These are phyloP conservation scores for Cettia cetti DNA, from an alignment of 2,113 vertebrate species.

Conservation along the genomic window DNA sequence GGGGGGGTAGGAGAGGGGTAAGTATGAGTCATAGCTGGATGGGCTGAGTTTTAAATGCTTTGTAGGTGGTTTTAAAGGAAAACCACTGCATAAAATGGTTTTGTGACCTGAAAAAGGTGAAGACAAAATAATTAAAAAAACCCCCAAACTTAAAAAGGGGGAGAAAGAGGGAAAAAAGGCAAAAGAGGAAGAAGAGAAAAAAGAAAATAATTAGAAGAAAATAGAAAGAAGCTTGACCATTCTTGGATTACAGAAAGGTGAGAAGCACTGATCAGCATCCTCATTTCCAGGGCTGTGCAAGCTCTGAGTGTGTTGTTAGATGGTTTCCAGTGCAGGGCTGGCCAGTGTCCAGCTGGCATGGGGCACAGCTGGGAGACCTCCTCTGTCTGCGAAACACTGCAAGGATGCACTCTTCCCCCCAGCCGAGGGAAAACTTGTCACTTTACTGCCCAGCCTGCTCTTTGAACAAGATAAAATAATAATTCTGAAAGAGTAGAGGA, in stretches of 20 bases:
- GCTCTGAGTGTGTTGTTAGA: not conserved
- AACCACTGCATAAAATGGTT: not conserved
- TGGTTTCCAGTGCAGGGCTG: not conserved
- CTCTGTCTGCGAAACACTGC: fast-evolving
- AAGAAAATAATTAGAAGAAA: not conserved
- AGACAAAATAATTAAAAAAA: not conserved
- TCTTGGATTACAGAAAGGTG: not conserved
- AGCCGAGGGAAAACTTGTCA: fast-evolving
- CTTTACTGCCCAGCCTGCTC: not conserved
- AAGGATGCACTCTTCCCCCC: fast-evolving
- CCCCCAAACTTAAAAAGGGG: not conserved
- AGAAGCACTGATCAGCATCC: not conserved
- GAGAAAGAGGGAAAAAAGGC: fast-evolving
- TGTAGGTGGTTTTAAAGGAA: not conserved
- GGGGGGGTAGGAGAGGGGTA: not conserved
- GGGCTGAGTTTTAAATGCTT: not conserved
- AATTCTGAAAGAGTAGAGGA: not conserved
- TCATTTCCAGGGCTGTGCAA: not conserved
- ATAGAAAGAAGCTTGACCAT: not conserved
- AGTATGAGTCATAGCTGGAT: not conserved
- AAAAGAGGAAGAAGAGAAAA: fast-evolving
- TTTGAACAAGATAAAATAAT: not conserved
- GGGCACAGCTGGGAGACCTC: not conserved
- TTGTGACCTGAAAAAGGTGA: not conserved
- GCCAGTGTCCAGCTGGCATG: not conserved